Base-by-base conservation (phyloP, 2,797 vertebrate species). In the Pseudochirops cupreus region DNA sequence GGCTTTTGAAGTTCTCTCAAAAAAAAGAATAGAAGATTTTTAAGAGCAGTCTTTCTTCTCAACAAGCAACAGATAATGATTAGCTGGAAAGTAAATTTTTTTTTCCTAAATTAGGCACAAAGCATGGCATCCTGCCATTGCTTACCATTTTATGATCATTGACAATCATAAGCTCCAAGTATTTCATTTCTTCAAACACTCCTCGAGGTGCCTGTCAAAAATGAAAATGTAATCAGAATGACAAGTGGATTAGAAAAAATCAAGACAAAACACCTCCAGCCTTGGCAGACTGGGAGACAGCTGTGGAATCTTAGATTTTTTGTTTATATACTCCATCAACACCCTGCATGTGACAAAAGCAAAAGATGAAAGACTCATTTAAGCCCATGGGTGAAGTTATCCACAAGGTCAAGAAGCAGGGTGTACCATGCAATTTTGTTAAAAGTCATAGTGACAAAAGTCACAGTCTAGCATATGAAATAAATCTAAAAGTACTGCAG, bases 161-260 rank as follows among this genome's bases (percentile, higher is more conserved):
- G 98, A 99, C 99, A 98, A 99, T 99, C 99, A 99, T 99, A 96
- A 99, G 99, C 98, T 99, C 99, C 97, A 99, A 97, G 98, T 99
- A 99, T 95, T 99, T 99, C 99, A 99, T 99, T 98, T 99, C 99
- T 97, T 99, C 99, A 99, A 99, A 99, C 58, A 99, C 97, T 96
- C 98, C 99, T 91, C 99, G 99, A 95, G 99, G 99, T 97, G 99
- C 99, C 99, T 99, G 98, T 96, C 18, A 39, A 95, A 98, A 98
- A 97, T 87, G 95, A 97, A 99, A 93, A 97, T 57, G 74, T n/a
- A 12, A 92, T 98, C n/a, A 96, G 90, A 96, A 95, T 4, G 54
- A 91, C 33, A 55, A 50, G 14, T 82, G 28, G 28, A 0, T 94
- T 91, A n/a, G 18, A 54, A 91, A 91, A 91, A 91, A 29, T 87